Conservation (phyloP, 2,797 vertebrate genomes). For the Tiaroga cobitis region DNA sequence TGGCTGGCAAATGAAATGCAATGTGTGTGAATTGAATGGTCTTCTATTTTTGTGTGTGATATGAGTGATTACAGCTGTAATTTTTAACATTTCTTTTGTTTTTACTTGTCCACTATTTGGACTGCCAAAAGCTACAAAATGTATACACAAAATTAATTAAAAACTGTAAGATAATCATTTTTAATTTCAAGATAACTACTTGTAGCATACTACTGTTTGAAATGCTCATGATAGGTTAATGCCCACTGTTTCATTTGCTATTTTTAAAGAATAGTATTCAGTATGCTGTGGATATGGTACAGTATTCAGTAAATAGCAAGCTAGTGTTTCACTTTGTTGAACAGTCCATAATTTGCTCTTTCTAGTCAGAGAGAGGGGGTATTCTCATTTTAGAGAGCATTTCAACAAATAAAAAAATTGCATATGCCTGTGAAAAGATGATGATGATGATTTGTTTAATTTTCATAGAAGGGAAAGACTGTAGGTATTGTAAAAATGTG, state of each 20-base stretch:
- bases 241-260: not conserved
- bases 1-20: not conserved
- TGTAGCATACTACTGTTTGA: not conserved
- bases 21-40: not conserved
- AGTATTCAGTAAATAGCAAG: not conserved
- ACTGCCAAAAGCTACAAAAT: not conserved
- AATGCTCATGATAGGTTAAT: not conserved
- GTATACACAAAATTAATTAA: not conserved
- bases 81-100: not conserved
- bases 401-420: not conserved
- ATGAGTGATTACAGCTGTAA: not conserved
- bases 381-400: not conserved
- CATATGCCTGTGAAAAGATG: not conserved
- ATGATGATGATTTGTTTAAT: not conserved
- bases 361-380: not conserved
- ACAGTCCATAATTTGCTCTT: conserved; percentile 3
- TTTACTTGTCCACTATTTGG: not conserved
- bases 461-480: not conserved
- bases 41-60: not conserved
- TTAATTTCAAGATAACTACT: not conserved
- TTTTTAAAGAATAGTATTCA: conserved; percentile 3
- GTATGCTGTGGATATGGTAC: not conserved
- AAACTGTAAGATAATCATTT: not conserved
- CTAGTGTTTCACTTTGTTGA: not conserved
- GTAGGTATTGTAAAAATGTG: not conserved